Evolutionary conservation across 2,797 vertebrate genomes (phyloP), one percentile per base, ranked within the genome.

Genomic region (Sebastes oblongus): DNA sequence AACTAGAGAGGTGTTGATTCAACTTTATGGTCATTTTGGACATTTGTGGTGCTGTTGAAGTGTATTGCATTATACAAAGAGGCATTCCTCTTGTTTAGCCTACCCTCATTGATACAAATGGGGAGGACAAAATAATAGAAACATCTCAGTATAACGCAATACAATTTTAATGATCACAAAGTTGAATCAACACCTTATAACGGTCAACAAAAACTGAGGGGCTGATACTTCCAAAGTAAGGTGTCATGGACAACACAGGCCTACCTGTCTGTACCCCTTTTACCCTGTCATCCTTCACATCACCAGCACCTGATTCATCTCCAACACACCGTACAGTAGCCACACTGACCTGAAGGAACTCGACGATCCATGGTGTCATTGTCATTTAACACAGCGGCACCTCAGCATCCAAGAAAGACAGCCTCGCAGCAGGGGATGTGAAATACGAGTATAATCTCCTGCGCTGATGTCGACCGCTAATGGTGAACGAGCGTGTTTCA

Each of bases 401-500:
- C 74, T 85, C 68, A 8, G 65, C 81, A 34, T 86, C 68, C 55
- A 22, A 39, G 76, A 67, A 61, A 66, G 61, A 82, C 68, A 80
- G 75, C 66, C 30, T 83, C 60, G 14, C 84, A 87, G 83, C 78
- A 32, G 82, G 87, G 64, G 61, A 69, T 46, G 66, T 83, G 56
- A 84, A 86, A 75, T 78, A 82, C 27, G 30, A 78, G 71, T 71
- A 77, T 91, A 89, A 92, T 93, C 90, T 86, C 72, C 27, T 36
- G 67, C 60, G 82, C 79, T 86, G 75, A 78, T 84, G 82, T 84
- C 78, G 81, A 84, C 85, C 58, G 78, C 87, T 89, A 91, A 93
- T 91, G 86, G 88, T 52, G 81, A 88, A 88, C 84, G 81, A 88
- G 83, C 83, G 20, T 72, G 84, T 89, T 91, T 82, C 79, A 75